These are phyloP conservation scores for Enteromius unitaeniatus DNA, from an alignment of 2,797 vertebrate genomes.

Conservation along the genomic window DNA sequence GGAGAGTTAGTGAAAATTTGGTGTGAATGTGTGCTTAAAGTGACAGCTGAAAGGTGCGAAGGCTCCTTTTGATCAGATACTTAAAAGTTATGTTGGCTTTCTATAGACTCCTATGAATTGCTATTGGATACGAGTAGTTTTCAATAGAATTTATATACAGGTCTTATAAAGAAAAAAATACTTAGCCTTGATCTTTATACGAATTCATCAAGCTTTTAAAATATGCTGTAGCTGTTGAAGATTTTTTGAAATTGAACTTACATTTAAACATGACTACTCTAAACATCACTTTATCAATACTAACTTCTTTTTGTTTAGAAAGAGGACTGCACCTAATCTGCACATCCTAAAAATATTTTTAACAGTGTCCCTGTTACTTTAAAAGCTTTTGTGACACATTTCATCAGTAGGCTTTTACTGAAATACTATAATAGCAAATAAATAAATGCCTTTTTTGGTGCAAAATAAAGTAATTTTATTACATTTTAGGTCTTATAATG, in stretches of 20 bases:
- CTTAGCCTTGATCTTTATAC: background rate
- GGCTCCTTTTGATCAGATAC: constrained; percentile 4
- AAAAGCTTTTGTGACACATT: background rate
- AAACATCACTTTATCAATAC: background rate
- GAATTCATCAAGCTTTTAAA: background rate
- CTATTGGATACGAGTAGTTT: background rate
- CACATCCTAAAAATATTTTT: constrained; percentile 9
- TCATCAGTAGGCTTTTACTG: background rate
- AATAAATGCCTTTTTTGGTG: background rate
- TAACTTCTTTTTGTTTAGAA: background rate
- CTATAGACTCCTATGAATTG: background rate
- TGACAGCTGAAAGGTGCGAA: constrained; percentile 19
- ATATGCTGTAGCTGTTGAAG: background rate
- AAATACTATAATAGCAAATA: background rate
- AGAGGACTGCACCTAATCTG: background rate
- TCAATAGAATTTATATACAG: background rate
- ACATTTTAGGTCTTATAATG: background rate
- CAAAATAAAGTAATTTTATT: background rate
- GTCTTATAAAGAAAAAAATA: background rate
- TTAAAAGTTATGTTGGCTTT: background rate
- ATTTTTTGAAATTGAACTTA: background rate
- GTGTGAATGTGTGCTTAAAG: constrained; percentile 23
- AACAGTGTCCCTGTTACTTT: background rate
- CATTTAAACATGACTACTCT: background rate
- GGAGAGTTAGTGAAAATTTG: background rate